Percentiles rank a stretch among this genome's conserved stretches.
Evolutionary conservation across 2,113 vertebrate species (phyloP).

Genomic region (Pygoscelis adeliae): DNA sequence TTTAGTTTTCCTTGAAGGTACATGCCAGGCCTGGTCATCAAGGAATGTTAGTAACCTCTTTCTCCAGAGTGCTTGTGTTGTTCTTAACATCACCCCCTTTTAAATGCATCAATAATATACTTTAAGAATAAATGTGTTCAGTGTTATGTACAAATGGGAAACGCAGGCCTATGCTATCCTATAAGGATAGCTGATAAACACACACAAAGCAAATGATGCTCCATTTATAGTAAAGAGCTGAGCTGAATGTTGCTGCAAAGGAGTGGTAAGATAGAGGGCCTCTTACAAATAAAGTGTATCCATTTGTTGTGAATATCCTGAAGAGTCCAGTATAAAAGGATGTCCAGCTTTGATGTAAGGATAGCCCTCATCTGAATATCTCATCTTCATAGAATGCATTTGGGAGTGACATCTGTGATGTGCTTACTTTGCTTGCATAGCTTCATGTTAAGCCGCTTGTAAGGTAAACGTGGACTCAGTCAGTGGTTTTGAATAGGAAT

Average conservation of each 20-base stretch:
- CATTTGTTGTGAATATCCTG: neutral
- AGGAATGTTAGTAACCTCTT: neutral
- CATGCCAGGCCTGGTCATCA: neutral
- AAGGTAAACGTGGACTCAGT: neutral
- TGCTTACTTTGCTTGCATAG: neutral
- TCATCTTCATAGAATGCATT: neutral
- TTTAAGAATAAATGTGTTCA: neutral
- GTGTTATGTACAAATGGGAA: neutral
- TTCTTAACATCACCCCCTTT: neutral
- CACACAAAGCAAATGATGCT: neutral
- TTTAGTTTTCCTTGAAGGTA: neutral
- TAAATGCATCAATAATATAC: neutral
- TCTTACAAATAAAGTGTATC: neutral
- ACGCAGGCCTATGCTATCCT: neutral
- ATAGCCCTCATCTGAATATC: neutral
- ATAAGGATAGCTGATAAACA: neutral
- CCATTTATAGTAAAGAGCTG: neutral
- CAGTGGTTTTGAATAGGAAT: neutral
- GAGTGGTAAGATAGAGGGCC: neutral
- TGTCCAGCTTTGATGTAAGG: neutral
- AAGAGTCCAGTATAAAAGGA: neutral
- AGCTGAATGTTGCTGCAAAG: neutral
- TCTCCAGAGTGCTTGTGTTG: neutral
- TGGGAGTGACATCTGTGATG: neutral
- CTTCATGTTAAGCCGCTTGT: neutral